Percentiles rank a stretch among this genome's conserved stretches.
Conservation (phyloP, 2,888 invertebrate genomes). For the Leptopterna dolabrata region DNA sequence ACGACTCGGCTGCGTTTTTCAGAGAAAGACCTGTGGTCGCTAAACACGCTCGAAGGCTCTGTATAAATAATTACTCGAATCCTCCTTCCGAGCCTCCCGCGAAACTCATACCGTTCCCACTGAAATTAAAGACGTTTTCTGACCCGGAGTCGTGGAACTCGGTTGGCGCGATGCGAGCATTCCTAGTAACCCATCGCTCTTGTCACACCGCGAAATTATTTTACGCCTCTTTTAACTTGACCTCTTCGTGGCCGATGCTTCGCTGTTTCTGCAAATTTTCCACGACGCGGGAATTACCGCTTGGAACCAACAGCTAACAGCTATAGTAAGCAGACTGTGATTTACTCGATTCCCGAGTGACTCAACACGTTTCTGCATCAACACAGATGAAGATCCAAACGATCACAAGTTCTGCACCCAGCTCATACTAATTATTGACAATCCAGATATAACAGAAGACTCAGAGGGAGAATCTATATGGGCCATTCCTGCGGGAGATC, state of each 20-base stretch:
- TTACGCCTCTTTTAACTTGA: conserved; percentile 3
- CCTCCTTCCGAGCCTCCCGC: background rate
- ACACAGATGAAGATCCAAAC: too few relatives aligned
- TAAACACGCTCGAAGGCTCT: background rate
- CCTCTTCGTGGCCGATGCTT: background rate
- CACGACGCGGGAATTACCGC: background rate
- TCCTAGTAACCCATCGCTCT: background rate
- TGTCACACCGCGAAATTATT: conserved; percentile 2
- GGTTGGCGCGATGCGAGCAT: conserved; percentile 7
- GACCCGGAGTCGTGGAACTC: background rate
- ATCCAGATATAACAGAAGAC: too few relatives aligned
- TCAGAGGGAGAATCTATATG: too few relatives aligned
- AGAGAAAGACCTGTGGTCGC: background rate
- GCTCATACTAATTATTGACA: too few relatives aligned
- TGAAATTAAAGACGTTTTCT: background rate
- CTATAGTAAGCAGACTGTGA: background rate
- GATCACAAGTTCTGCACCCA: too few relatives aligned
- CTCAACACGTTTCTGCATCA: background rate
- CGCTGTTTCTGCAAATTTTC: conserved; percentile 7
- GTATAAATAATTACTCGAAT: background rate
- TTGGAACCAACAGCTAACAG: background rate
- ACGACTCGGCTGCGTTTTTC: background rate
- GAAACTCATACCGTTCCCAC: background rate
- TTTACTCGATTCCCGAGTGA: background rate
- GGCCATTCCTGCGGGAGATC: too few relatives aligned